Evolutionary conservation across 2,888 invertebrate species (phyloP), one percentile per base, ranked within the genome.

Genomic region (Julus scandinavius): DNA sequence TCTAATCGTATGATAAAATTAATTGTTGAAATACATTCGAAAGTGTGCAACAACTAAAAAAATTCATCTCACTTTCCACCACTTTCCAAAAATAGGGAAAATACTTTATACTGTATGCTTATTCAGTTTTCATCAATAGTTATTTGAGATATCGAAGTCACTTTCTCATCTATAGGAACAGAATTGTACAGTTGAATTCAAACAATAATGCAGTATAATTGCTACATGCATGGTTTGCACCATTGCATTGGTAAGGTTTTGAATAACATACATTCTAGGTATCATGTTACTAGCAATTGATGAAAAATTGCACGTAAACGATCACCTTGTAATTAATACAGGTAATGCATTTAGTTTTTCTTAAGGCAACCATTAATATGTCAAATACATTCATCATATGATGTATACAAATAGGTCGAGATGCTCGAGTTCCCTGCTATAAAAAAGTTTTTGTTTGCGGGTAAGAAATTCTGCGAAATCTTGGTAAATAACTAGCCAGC

Each of bases 251-350:
- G 29, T 29, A 11, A 63, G 63, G 11, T 72, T 11, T 11, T 72
- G 29, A 29, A 72, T 72, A 29, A 29, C 2, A 29, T 20, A 29
- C 29, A 72, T 72, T 72, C 29, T 29, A 29, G 29, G 29, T 29
- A 29, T 72, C 45, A 45, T 45, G 29, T 29, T 29, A n/a, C 72
- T 45, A 7, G 45, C n/a, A 72, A 72, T 29, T 29, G 29, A 29
- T 29, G 29, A 29, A 72, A 72, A 9, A 5, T 11, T 72, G 54
- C 54, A 20, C 20, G 72, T 72, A 20, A 3, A 29, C 72, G 38
- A 72, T 72, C 72, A 29, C 29, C 29, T 72, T 29, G 72, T 72
- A 72, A 72, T 72, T 63, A 72, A 72, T 72, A 29, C 29, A 72
- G 29, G 5, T 11, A 6, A 72, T 11, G 72, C 72, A 72, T 11